Base-by-base conservation (phyloP, 1,140 invertebrate species). In the Drosophila navojoa region DNA sequence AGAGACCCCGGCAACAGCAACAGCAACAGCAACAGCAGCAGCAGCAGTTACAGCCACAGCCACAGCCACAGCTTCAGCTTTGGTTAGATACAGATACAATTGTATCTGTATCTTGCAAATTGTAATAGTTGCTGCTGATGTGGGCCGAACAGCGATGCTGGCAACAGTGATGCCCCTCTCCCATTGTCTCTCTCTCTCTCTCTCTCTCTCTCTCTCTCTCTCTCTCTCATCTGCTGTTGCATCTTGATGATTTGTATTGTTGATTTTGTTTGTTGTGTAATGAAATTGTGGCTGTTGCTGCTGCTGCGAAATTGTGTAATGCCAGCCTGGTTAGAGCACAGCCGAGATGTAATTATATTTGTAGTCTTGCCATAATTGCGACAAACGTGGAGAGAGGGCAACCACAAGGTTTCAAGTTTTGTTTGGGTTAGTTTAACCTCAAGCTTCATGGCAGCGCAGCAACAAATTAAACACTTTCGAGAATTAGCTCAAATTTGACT, bases 101-200 rank as follows among this genome's bases (percentile, higher is more conserved):
- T 64, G 71, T 52, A 69, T 64, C 57, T 68, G 53, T 57, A 63
- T 35, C 25, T 57, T 58, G 59, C 53, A 35, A 72, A 50, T 35
- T 45, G n/a, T 44, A 59, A 47, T 53, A 62, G 13, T 27, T 61
- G 67, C 29, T 22, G 19, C 16, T 66, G 13, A 59, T 59, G 53
- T 64, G 52, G 52, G 44, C 45, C 68, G 47, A 49, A 63, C 61
- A 64, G 58, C 58, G 68, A 55, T 29, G 50, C 54, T 57, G 53
- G 10, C 35, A 45, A 44, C 40, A 38, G 11, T 16, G 55, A 44
- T 59, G 40, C 25, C 44, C 29, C 27, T 64, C 52, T 55, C 16
- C 42, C 10, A 32, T 42, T 22, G 27, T 35, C 42, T 27, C 11
- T 6, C 22, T 35, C 7, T 38, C n/a, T 58, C 22, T 58, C 9